phyloP scores from a whole-genome alignment of 1,140 invertebrate genomes.

The Gerris buenoi region DNA sequence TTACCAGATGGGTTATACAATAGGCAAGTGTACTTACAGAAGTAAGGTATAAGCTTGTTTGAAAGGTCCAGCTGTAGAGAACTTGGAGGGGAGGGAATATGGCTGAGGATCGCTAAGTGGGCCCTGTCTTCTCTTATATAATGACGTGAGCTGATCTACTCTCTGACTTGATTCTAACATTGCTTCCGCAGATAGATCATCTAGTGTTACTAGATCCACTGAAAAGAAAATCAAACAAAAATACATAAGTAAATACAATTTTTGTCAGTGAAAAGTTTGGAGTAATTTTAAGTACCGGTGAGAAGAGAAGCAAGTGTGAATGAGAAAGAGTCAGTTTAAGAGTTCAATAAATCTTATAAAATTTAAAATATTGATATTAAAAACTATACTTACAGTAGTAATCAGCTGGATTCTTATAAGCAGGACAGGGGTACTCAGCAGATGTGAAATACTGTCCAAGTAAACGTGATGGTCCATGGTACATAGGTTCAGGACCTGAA shows the following conservation, averaged over 20 bases:
- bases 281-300: neutral
- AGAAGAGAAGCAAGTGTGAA: too few species aligned
- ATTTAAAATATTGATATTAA: neutral
- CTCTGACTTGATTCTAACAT: conserved; percentile 85
- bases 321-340: too few species aligned
- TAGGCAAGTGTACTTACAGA: conserved; percentile 38
- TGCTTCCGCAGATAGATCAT: conserved; percentile 80
- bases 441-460: conserved; percentile 86
- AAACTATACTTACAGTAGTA: conserved; percentile 68
- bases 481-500: conserved; percentile 78
- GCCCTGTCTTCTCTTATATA: conserved; percentile 50
- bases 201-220: conserved; percentile 87
- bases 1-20: neutral
- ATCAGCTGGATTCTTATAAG: conserved; percentile 90
- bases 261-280: too few species aligned
- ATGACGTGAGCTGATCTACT: conserved; percentile 74
- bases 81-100: conserved; percentile 50
- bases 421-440: conserved; percentile 85
- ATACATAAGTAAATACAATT: too few species aligned
- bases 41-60: conserved; percentile 52
- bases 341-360: neutral
- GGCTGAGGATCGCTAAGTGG: conserved; percentile 57
- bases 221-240: conserved; percentile 24
- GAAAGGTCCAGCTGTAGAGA: conserved; percentile 40
- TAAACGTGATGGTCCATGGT: conserved; percentile 70